phyloP scores from a whole-genome alignment of 2,888 invertebrate genomes.

The Eupithecia exiguata region DNA sequence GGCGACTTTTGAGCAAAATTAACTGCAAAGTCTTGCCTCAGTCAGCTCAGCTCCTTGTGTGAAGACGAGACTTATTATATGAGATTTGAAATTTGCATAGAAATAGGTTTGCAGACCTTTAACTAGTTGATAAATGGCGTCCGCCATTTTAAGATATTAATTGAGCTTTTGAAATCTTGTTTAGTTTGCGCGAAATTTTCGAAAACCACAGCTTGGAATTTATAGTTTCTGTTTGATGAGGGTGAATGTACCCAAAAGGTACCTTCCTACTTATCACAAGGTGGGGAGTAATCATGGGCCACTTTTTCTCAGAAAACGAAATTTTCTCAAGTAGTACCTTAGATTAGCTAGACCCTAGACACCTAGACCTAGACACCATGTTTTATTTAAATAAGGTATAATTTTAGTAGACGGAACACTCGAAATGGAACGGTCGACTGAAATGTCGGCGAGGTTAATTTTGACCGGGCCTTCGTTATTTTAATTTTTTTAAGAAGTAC shows the following conservation, averaged over 20 bases:
- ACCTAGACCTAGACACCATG: too few relatives aligned
- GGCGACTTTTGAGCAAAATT: constrained; percentile 64
- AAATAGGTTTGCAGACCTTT: constrained; percentile 56
- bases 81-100: constrained; percentile 68
- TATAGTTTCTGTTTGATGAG: constrained; percentile 18
- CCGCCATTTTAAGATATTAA: constrained; percentile 35
- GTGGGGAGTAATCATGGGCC: background rate
- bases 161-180: constrained; percentile 24
- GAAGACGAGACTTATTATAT: constrained; percentile 46
- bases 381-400: too few relatives aligned
- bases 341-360: background rate
- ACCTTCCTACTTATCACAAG: background rate
- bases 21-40: constrained; percentile 45
- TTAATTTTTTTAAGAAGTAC: too few relatives aligned
- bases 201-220: constrained; percentile 16
- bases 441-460: too few relatives aligned
- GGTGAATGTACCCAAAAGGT: constrained; percentile 12
- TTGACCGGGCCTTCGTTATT: too few relatives aligned
- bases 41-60: constrained; percentile 20
- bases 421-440: too few relatives aligned
- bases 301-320: background rate
- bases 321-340: background rate
- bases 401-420: too few relatives aligned
- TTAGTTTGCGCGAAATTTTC: constrained; percentile 16
- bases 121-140: constrained; percentile 47